phyloP scores from a whole-genome alignment of 2,797 vertebrate genomes.

The Clamator glandarius region DNA sequence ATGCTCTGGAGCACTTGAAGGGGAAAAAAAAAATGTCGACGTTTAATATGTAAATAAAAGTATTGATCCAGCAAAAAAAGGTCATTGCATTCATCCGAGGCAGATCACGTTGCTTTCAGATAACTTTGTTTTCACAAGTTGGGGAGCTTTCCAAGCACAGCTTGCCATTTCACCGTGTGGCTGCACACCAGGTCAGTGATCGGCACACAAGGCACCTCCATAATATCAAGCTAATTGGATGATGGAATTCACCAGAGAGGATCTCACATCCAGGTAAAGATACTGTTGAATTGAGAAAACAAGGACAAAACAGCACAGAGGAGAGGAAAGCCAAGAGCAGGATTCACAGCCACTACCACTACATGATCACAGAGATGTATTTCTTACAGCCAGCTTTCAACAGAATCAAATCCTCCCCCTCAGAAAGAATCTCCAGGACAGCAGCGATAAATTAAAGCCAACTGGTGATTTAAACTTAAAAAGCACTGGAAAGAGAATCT shows the following conservation, averaged over 20 bases:
- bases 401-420: neutral
- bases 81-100: neutral
- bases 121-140: neutral
- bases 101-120: neutral
- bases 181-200: neutral
- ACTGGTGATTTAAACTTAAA: neutral
- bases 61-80: conserved; percentile 23
- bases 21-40: neutral
- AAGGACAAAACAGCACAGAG: neutral
- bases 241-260: neutral
- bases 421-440: neutral
- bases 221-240: neutral
- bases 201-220: neutral
- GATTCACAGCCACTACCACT: neutral
- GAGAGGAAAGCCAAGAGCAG: neutral
- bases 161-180: neutral
- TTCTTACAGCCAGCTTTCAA: neutral
- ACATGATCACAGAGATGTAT: neutral
- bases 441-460: neutral
- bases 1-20: neutral
- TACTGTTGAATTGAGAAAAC: neutral
- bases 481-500: neutral
- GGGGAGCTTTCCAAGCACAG: neutral
- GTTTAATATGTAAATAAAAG: conserved; percentile 18
- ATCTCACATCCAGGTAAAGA: neutral